Base-by-base conservation (phyloP, 1,140 invertebrate genomes). In the Mizuhopecten yessoensis region DNA sequence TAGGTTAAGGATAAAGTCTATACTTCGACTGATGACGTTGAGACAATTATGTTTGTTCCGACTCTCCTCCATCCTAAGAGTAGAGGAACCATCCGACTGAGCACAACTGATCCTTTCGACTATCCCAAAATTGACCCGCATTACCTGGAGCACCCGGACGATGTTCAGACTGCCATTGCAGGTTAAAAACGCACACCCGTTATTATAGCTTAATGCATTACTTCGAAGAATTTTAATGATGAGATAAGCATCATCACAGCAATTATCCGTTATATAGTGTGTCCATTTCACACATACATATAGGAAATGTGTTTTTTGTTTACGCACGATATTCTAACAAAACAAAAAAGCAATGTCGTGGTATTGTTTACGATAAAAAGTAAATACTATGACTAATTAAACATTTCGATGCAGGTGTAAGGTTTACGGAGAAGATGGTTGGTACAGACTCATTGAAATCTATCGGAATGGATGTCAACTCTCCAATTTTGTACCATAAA, bases 51-150 rank as follows among this genome's bases (percentile, higher is more conserved):
- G 3, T 3, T 75, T 11, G n/a, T 17, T n/a, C n/a, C 34, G 0
- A 87, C 86, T 33, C 89, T 91, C 75, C 20, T 93, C 0, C 92
- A 92, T 57, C 96, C 93, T 88, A 96, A 91, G 88, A 96, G 89
- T 90, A 88, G 92, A 91, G 93, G 97, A 93, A 93, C 94, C 89
- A 93, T 96, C 92, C 86, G 90, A 87, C 89, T 97, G 87, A 92
- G 96, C 94, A 92, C 75, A 33, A 97, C 96, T 33, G 98, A 99
- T 96, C 99, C 99, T 0, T 97, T 98, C n/a, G 97, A 98, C 3
- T 97, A 98, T 92, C 99, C 99, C 0, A 97, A 98, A 0, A 98
- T 99, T n/a, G 98, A 98, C 95, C 99, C 99, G 0, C 94, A 94
- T 34, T 97, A 94, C 92, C 93, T 92, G 34, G 94, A 89, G 20